A percentile compares a stretch with the other conserved stretches of the same genome.
These are phyloP conservation scores for Dendronephthya gigantea DNA, from an alignment of 64 coral and sea anemone species.

Conservation along the genomic window DNA sequence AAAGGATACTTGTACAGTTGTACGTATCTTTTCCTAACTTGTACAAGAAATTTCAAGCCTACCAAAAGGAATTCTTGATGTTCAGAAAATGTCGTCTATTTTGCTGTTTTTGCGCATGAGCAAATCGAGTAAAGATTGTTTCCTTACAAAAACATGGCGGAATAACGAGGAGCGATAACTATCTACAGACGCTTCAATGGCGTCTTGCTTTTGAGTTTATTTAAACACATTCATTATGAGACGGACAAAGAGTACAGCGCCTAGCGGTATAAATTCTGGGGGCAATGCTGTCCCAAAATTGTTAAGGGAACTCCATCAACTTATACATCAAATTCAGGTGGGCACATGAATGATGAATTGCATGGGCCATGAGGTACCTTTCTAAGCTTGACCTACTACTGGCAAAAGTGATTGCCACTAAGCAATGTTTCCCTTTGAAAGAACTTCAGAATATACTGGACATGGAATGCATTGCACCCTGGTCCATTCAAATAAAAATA, in stretches of 20 bases:
- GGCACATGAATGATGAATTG: not conserved
- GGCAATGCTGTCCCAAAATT: not conserved
- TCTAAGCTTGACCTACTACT: not conserved
- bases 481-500: too few relatives aligned
- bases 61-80: not conserved
- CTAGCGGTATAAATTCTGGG: not conserved
- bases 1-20: too few relatives aligned
- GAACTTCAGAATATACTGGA: too few relatives aligned
- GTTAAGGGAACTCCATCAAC: not conserved
- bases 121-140: not conserved
- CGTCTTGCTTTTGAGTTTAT: not conserved
- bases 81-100: too few relatives aligned
- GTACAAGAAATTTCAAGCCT: too few relatives aligned
- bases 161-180: not conserved
- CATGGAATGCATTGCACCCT: too few relatives aligned
- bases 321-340: constrained; percentile 15
- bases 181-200: not conserved
- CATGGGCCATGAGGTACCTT: too few relatives aligned
- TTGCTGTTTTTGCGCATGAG: not conserved
- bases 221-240: not conserved
- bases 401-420: too few relatives aligned
- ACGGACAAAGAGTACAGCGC: not conserved
- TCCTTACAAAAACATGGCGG: too few relatives aligned
- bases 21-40: too few relatives aligned
- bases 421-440: too few relatives aligned